Conservation (phyloP, 1,140 invertebrate genomes). For the Antheraea mylitta region DNA sequence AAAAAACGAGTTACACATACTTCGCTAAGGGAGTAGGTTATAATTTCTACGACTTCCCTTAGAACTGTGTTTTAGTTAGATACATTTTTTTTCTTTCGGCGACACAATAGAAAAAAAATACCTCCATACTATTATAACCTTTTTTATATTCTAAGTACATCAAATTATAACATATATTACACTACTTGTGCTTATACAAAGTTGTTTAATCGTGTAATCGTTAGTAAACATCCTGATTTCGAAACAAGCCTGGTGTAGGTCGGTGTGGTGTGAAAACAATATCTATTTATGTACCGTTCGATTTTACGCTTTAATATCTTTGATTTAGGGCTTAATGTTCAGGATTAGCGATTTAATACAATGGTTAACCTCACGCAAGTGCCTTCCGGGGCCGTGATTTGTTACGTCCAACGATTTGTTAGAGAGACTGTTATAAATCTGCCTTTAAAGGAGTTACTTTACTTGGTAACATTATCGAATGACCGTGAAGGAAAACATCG, state of each 20-base stretch:
- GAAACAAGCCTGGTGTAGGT: slow-evolving; percentile 18
- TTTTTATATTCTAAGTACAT: not conserved
- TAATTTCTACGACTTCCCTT: no score
- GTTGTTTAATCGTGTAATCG: slow-evolving; percentile 19
- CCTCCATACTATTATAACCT: not conserved
- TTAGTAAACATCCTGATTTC: slow-evolving; percentile 31
- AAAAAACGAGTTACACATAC: no score
- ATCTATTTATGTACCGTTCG: not conserved
- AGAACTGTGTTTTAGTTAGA: no score
- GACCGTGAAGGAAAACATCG: no score
- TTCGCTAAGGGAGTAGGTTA: no score
- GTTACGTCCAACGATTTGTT: slow-evolving; percentile 31
- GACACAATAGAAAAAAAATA: not conserved
- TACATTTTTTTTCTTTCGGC: no score
- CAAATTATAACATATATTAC: slow-evolving; percentile 10
- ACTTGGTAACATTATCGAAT: not conserved
- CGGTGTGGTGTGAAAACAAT: not conserved
- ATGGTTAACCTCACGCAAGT: slow-evolving; percentile 34
- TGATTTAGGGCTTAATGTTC: not conserved
- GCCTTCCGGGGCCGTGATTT: slow-evolving; percentile 33
- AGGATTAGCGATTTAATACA: slow-evolving; percentile 15
- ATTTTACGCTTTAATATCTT: not conserved
- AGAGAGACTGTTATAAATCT: slow-evolving; percentile 32
- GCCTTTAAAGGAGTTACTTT: slow-evolving; percentile 9
- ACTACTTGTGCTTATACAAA: slow-evolving; percentile 10